Base-by-base conservation (phyloP, 2,797 vertebrate species). In the Coracias cyanogaster region DNA sequence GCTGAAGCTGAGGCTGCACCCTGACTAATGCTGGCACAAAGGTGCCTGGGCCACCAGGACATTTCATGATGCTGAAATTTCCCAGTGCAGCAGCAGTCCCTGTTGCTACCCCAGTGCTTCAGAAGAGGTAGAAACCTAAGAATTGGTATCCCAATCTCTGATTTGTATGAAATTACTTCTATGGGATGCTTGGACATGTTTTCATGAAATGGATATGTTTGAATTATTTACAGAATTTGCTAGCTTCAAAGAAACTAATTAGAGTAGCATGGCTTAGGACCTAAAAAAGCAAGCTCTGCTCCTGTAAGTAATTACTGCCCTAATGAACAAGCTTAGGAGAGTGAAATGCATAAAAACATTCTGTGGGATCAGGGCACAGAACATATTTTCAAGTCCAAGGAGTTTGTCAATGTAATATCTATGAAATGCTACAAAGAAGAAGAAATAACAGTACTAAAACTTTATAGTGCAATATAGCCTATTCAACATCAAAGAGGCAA, bases 171-270 rank as follows among this genome's bases (percentile, higher is more conserved):
- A 91, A 86, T 77, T n/a, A 57, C 67, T 84, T 86, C 80, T 82
- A 73, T 5, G 2, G 45, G 57, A 55, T 2, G 1, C 79, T 91
- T 80, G 64, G 71, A 91, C 14, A 2, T 80, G 48, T 94, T 91
- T 92, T 71, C 60, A 35, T 77, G 71, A 90, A 86, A 89, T 71
- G 90, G 29, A 77, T 61, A 24, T 10, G 12, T 95, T 71, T 94
- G 60, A 96, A 96, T 96, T 96, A 90, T 96, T 96, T 90, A 94
- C 86, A 89, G 67, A 78, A 89, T 57, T 29, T 66, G 25, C 55
- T 94, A 43, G 52, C 71, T 94, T 96, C 93, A 93, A 92, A 96
- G 90, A 93, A 94, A 60, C 41, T 90, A 84, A 91, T 96, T 90
- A 94, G 52, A 92, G 79, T 55, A 82, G 55, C 48, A 57, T 54